These are phyloP conservation scores for Phyllotreta cruciferae DNA, from an alignment of 2,888 invertebrate genomes.

Conservation along the genomic window DNA sequence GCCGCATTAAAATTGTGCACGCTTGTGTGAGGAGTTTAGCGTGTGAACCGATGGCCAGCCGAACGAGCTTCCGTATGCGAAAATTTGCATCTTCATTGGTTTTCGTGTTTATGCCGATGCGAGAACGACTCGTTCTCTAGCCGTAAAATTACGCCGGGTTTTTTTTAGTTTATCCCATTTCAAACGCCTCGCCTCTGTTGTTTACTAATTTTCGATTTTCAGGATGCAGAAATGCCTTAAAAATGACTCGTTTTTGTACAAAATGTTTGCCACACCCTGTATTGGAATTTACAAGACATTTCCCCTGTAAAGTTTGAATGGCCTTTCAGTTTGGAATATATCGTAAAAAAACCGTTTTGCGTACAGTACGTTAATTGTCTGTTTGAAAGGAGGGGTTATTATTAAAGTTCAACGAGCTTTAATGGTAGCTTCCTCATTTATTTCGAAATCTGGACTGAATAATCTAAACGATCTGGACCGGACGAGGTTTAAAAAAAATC, in stretches of 20 bases:
- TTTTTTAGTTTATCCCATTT: slow-evolving; percentile 17
- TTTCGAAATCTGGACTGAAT: too few relatives aligned
- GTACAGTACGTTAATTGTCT: slow-evolving; percentile 1
- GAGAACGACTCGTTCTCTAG: slow-evolving; percentile 19
- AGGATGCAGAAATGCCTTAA: too few relatives aligned
- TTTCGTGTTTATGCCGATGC: slow-evolving; percentile 34
- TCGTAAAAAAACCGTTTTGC: too few relatives aligned
- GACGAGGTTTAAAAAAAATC: too few relatives aligned
- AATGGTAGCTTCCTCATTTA: slow-evolving; percentile 10
- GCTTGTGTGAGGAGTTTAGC: slow-evolving; percentile 24
- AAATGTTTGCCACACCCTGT: too few relatives aligned
- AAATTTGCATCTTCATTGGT: slow-evolving; percentile 38
- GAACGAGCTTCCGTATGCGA: slow-evolving; percentile 33
- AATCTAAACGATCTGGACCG: too few relatives aligned
- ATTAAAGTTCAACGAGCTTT: slow-evolving; percentile 8
- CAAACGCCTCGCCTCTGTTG: too few relatives aligned
- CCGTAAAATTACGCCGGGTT: slow-evolving; percentile 23
- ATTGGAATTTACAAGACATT: too few relatives aligned
- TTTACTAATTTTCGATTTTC: too few relatives aligned
- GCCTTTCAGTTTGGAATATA: too few relatives aligned
- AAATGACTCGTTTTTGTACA: too few relatives aligned
- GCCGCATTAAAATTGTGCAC: slow-evolving; percentile 25
- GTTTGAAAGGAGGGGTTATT: slow-evolving; percentile 11
- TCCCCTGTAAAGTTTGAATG: too few relatives aligned
- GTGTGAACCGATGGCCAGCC: slow-evolving; percentile 31